phyloP scores from a whole-genome alignment of 2,797 vertebrate genomes.

The Acrossocheilus fasciatus region DNA sequence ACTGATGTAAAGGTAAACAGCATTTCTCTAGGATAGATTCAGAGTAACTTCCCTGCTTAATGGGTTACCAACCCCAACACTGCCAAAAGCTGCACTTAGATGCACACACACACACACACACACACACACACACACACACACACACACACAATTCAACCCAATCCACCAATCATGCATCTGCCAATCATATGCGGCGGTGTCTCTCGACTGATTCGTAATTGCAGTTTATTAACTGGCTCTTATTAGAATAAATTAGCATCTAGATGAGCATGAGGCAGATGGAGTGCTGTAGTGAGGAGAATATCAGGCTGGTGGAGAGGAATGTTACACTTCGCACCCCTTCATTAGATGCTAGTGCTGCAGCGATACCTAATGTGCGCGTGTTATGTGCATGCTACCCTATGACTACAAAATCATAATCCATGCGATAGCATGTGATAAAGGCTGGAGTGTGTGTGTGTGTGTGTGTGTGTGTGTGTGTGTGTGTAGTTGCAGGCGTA shows the following conservation, averaged over 20 bases:
- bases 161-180: slow-evolving; percentile 48
- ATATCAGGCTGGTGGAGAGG: slow-evolving; percentile 65
- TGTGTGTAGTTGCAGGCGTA: slow-evolving; percentile 50
- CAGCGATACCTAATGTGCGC: slow-evolving; percentile 5
- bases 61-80: not conserved
- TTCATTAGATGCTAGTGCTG: slow-evolving; percentile 27
- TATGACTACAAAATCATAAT: slow-evolving; percentile 23
- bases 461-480: slow-evolving; percentile 54
- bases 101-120: slow-evolving; percentile 19
- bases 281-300: slow-evolving; percentile 76
- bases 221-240: slow-evolving; percentile 87
- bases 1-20: not conserved
- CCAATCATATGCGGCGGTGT: slow-evolving; percentile 74
- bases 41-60: slow-evolving; percentile 17
- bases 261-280: slow-evolving; percentile 83
- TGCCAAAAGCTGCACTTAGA: slow-evolving; percentile 1
- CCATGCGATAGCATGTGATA: slow-evolving; percentile 15
- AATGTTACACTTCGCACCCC: slow-evolving; percentile 50
- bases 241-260: slow-evolving; percentile 92
- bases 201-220: slow-evolving; percentile 83
- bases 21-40: not conserved
- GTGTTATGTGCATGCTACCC: not conserved
- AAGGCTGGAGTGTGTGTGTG: slow-evolving; percentile 28
- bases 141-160: not conserved
- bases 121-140: no score